A percentile compares a stretch with the other conserved stretches of the same genome.
phyloP scores from a whole-genome alignment of 1,140 invertebrate genomes.

The Cecropterus lyciades region DNA sequence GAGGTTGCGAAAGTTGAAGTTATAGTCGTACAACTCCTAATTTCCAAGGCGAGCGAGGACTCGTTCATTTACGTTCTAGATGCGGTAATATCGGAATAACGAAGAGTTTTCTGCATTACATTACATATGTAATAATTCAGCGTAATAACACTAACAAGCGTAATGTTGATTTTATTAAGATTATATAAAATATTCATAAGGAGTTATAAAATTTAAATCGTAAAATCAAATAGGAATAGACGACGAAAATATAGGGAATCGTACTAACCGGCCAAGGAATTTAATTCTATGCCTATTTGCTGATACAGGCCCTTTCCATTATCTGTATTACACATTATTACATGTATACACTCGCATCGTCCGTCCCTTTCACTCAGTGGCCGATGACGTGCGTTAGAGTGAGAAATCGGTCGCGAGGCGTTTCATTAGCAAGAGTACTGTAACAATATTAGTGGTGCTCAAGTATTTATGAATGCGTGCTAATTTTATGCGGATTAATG shows the following conservation, averaged over 20 bases:
- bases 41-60: constrained; percentile 31
- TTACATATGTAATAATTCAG: too few relatives aligned
- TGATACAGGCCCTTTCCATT: constrained; percentile 23
- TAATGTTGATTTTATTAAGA: too few relatives aligned
- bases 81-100: constrained; percentile 25
- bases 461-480: constrained; percentile 37
- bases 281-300: constrained; percentile 6
- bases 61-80: constrained; percentile 14
- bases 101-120: constrained; percentile 3
- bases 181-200: too few relatives aligned
- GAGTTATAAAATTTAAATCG: too few relatives aligned
- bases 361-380: constrained; percentile 26
- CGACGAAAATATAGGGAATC: neutral
- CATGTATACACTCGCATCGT: constrained; percentile 2
- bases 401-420: constrained; percentile 23
- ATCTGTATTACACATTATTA: constrained; percentile 6
- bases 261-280: constrained; percentile 1
- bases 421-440: constrained; percentile 34
- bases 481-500: constrained; percentile 38
- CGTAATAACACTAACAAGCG: too few relatives aligned
- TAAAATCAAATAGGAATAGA: too few relatives aligned
- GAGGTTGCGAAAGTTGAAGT: constrained; percentile 34
- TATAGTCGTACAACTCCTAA: constrained; percentile 25
- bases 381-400: constrained; percentile 3
- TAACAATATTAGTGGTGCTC: constrained; percentile 36